These are phyloP conservation scores for Neoitamus cyanurus DNA, from an alignment of 2,888 invertebrate genomes.

Conservation along the genomic window DNA sequence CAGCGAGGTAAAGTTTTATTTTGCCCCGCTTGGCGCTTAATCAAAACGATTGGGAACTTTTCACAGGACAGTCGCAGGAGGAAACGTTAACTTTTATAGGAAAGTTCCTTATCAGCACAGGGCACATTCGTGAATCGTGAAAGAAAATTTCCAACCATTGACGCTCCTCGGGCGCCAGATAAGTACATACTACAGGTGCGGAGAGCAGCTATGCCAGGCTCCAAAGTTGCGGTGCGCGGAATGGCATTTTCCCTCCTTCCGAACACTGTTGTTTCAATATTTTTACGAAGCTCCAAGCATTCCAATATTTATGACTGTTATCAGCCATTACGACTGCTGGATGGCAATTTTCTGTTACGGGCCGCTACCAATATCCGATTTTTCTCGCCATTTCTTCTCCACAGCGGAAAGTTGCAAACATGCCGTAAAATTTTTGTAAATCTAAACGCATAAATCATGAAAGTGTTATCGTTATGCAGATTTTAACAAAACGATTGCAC, in stretches of 20 bases:
- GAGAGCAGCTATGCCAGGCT: background rate
- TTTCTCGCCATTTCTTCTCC: slow-evolving; percentile 34
- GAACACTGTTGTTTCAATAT: slow-evolving; percentile 21
- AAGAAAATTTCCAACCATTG: background rate
- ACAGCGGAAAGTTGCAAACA: slow-evolving; percentile 25
- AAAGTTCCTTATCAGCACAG: slow-evolving; percentile 17
- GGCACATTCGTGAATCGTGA: slow-evolving; percentile 25
- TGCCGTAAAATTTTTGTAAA: slow-evolving; percentile 22
- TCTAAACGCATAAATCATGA: slow-evolving; percentile 37
- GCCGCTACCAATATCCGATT: slow-evolving; percentile 33
- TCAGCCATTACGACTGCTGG: slow-evolving; percentile 40
- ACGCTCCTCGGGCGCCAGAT: background rate
- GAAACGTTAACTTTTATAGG: slow-evolving; percentile 24
- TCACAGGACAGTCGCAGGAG: background rate
- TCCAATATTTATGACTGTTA: slow-evolving; percentile 40
- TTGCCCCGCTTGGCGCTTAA: slow-evolving; percentile 3
- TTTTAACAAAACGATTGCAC: slow-evolving; percentile 25
- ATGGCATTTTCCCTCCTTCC: background rate
- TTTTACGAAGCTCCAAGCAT: slow-evolving; percentile 19
- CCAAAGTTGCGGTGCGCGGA: background rate
- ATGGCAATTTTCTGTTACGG: slow-evolving; percentile 32
- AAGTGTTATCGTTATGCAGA: slow-evolving; percentile 36
- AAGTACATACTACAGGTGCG: background rate
- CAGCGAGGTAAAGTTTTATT: slow-evolving; percentile 5
- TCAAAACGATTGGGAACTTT: slow-evolving; percentile 2